Evolutionary conservation across 2,113 vertebrate genomes (phyloP).

Genomic region (Genyomyrus donnyi): DNA sequence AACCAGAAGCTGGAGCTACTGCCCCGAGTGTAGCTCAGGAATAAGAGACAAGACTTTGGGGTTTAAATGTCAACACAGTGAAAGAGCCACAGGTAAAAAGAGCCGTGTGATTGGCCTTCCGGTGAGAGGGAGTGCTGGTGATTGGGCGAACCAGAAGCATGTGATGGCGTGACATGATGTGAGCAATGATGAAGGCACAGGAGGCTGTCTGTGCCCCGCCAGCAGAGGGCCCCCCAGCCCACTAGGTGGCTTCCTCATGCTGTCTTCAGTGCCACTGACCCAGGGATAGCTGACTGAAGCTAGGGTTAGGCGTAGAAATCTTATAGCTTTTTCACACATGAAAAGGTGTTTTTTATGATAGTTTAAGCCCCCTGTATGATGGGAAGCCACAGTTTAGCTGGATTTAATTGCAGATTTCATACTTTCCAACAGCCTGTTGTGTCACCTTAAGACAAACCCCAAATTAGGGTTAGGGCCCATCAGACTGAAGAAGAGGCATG

Average conservation of each 20-base stretch:
- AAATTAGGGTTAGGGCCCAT: background rate
- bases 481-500: background rate
- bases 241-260: background rate
- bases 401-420: no score
- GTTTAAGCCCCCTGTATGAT: background rate
- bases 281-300: background rate
- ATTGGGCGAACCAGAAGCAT: background rate
- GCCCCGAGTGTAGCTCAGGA: background rate
- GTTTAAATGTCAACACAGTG: background rate
- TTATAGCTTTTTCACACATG: background rate
- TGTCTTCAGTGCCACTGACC: background rate
- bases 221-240: background rate
- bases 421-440: no score
- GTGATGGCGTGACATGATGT: background rate
- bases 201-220: background rate
- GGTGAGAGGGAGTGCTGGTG: background rate
- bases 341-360: background rate
- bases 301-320: background rate
- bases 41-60: background rate
- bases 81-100: background rate
- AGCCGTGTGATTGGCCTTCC: background rate
- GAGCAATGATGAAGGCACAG: background rate
- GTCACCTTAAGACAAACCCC: no score
- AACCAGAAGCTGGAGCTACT: background rate
- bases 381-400: background rate